Percentiles rank a stretch among this genome's conserved stretches.
These are phyloP conservation scores for Drosophila asahinai DNA, from an alignment of 1,140 invertebrate genomes.

Conservation along the genomic window DNA sequence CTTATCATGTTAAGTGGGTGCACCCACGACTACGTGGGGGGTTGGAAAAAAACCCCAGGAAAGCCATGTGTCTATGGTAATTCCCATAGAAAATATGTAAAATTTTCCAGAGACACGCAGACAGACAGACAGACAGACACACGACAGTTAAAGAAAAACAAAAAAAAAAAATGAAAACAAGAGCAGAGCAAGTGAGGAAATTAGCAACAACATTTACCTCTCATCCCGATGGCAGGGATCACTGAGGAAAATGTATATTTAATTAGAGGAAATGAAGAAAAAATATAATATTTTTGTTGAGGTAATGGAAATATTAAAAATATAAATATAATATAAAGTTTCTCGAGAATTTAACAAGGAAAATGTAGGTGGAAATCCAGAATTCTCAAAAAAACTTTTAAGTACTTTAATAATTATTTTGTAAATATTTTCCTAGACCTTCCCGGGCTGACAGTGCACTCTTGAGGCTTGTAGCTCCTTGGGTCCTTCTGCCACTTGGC, in stretches of 20 bases:
- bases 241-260: neutral
- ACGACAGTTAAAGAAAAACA: slow-evolving; percentile 30
- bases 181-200: slow-evolving; percentile 70
- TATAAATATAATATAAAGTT: neutral
- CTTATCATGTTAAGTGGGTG: slow-evolving; percentile 82
- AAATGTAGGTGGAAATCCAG: too few relatives aligned
- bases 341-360: too few relatives aligned
- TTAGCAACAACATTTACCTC: slow-evolving; percentile 80
- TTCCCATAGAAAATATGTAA: slow-evolving; percentile 81
- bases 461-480: slow-evolving; percentile 20
- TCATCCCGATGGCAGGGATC: slow-evolving; percentile 31
- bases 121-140: slow-evolving; percentile 16
- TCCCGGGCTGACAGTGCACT: neutral
- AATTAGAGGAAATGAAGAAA: neutral
- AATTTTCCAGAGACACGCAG: slow-evolving; percentile 49
- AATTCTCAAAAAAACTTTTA: too few relatives aligned
- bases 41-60: slow-evolving; percentile 3
- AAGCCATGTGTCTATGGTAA: slow-evolving; percentile 73
- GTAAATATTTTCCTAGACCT: too few relatives aligned
- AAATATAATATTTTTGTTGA: too few relatives aligned
- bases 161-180: slow-evolving; percentile 19
- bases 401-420: too few relatives aligned
- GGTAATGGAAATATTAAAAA: neutral
- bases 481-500: slow-evolving; percentile 69
- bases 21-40: slow-evolving; percentile 70